Conservation (phyloP, 2,113 vertebrate genomes). For the Seriola dumerili region DNA sequence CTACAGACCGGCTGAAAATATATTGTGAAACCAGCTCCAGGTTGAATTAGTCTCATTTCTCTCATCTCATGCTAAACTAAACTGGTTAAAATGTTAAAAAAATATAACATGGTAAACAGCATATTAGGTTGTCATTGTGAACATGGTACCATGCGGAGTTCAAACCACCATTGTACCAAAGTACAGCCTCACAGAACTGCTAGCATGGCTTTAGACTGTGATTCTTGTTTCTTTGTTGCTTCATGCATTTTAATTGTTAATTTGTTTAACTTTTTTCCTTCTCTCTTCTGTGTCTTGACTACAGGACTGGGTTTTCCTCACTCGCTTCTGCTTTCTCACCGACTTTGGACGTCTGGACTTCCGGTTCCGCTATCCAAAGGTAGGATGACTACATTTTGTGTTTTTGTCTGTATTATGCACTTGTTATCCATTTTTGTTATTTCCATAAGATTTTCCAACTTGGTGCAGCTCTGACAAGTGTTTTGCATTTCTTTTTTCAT, state of each 20-base stretch:
- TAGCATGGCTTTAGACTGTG: not conserved
- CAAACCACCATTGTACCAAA: not conserved
- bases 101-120: not conserved
- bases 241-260: not conserved
- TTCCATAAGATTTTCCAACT: not conserved
- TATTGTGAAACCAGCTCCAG: not conserved
- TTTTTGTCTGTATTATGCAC: not conserved
- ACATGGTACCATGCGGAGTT: not conserved
- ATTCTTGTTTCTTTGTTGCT: not conserved
- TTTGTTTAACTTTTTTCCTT: not conserved
- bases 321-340: slow-evolving; percentile 86
- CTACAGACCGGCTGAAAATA: not conserved
- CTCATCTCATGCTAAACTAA: not conserved
- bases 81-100: not conserved
- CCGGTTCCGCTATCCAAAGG: slow-evolving; percentile 81
- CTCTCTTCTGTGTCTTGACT: slow-evolving; percentile 1
- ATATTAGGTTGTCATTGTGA: not conserved
- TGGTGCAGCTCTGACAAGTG: not conserved
- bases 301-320: slow-evolving; percentile 86
- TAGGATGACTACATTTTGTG: slow-evolving; percentile 45
- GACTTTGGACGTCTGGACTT: slow-evolving; percentile 85
- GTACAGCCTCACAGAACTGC: not conserved
- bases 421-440: not conserved
- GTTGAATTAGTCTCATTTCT: not conserved
- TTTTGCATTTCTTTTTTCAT: not conserved